Evolutionary conservation across 1,140 invertebrate genomes (phyloP).

Genomic region (Arctopsyche grandis): DNA sequence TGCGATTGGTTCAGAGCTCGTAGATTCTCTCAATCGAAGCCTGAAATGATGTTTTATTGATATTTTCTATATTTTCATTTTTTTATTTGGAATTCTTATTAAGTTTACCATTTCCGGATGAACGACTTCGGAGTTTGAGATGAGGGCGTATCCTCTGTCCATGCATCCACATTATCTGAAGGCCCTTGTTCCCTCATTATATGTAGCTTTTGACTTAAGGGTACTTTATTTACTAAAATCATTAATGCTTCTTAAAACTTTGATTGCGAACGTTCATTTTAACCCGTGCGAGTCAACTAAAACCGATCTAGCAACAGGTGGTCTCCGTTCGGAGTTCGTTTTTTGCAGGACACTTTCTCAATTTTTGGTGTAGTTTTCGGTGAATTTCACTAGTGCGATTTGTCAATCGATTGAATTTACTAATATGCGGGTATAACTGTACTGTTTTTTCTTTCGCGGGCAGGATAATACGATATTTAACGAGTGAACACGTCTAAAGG

Average conservation of each 20-base stretch:
- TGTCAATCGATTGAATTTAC: background rate
- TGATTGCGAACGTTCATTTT: too few species aligned
- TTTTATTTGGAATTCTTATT: background rate
- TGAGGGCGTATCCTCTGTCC: background rate
- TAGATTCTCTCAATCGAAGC: slow-evolving; percentile 10
- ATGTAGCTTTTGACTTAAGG: too few species aligned
- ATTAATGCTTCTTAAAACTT: too few species aligned
- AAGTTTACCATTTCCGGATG: slow-evolving; percentile 1
- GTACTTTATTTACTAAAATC: too few species aligned
- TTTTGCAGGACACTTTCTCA: background rate
- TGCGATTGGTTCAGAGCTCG: background rate
- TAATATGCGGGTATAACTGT: background rate
- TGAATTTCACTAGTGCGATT: background rate
- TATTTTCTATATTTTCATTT: background rate
- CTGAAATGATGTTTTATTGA: background rate
- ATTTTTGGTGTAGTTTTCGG: background rate
- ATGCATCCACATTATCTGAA: background rate
- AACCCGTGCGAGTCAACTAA: too few species aligned
- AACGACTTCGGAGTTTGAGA: background rate
- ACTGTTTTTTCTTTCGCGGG: background rate
- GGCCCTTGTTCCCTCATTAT: too few species aligned
- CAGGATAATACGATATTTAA: background rate
- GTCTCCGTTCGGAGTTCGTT: background rate
- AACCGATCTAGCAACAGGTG: background rate
- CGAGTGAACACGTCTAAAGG: background rate